Percentiles rank a stretch among this genome's conserved stretches.
phyloP scores from a whole-genome alignment of 2,888 invertebrate species.

The Eristalinus sepulchralis region DNA sequence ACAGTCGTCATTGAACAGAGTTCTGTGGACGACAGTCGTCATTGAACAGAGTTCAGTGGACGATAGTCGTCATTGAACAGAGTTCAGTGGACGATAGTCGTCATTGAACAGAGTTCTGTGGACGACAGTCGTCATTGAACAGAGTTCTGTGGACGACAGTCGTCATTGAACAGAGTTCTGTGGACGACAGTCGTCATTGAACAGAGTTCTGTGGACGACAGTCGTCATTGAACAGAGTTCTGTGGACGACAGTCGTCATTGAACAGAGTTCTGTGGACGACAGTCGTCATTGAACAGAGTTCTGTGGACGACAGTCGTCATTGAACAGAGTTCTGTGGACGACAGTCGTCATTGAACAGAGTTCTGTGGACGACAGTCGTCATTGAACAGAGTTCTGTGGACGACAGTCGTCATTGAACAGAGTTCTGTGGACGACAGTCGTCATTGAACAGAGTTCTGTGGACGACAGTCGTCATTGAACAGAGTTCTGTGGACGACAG shows the following conservation, averaged over 20 bases:
- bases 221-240: neutral
- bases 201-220: neutral
- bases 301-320: neutral
- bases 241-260: neutral
- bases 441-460: neutral
- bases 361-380: neutral
- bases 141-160: neutral
- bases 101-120: neutral
- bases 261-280: neutral
- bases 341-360: neutral
- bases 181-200: neutral
- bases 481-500: neutral
- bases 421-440: neutral
- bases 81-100: neutral
- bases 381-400: neutral
- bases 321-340: neutral
- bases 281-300: neutral
- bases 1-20: neutral
- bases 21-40: neutral
- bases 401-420: neutral
- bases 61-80: neutral
- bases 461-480: neutral
- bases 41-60: neutral
- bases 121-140: neutral
- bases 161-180: neutral